These are phyloP conservation scores for Dicyema japonicum DNA, from an alignment of 1,140 invertebrate species.

Conservation along the genomic window DNA sequence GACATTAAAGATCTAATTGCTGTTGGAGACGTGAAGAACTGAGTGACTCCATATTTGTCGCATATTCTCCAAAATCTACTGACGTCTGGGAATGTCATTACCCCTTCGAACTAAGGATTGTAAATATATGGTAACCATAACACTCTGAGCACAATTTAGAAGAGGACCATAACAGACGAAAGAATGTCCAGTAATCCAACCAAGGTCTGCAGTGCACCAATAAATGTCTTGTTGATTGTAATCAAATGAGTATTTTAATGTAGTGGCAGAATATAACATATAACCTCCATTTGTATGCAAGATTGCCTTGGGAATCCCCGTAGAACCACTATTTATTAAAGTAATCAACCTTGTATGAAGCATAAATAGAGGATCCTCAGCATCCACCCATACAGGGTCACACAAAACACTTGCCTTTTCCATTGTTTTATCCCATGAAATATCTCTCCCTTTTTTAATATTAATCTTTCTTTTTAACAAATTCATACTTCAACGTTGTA, in stretches of 20 bases:
- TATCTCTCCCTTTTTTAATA: conserved; percentile 5
- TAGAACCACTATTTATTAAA: conserved; percentile 40
- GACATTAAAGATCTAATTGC: conserved; percentile 23
- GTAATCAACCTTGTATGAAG: conserved; percentile 82
- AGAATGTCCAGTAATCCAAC: conserved; percentile 27
- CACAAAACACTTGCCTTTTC: conserved; percentile 31
- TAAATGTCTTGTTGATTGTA: conserved; percentile 9
- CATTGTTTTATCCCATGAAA: conserved; percentile 65
- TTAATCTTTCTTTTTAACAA: background rate
- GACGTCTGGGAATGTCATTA: conserved; percentile 25
- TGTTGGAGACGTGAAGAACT: conserved; percentile 28
- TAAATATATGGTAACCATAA: conserved; percentile 19
- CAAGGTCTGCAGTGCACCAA: conserved; percentile 27
- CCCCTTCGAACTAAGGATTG: conserved; percentile 28
- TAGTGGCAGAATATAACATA: conserved; percentile 36
- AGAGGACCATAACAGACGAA: conserved; percentile 27
- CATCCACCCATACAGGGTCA: conserved; percentile 19
- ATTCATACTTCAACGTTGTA: no score
- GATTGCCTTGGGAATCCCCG: conserved; percentile 82
- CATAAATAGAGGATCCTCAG: conserved; percentile 36
- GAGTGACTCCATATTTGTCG: conserved; percentile 26
- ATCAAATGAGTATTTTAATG: conserved; percentile 9
- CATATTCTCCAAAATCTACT: conserved; percentile 27
- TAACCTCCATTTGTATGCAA: conserved; percentile 69
- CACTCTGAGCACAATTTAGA: conserved; percentile 23